Percentiles rank a stretch among this genome's conserved stretches.
Evolutionary conservation across 1,140 invertebrate species (phyloP).

Genomic region (Oryctes rhinoceros): DNA sequence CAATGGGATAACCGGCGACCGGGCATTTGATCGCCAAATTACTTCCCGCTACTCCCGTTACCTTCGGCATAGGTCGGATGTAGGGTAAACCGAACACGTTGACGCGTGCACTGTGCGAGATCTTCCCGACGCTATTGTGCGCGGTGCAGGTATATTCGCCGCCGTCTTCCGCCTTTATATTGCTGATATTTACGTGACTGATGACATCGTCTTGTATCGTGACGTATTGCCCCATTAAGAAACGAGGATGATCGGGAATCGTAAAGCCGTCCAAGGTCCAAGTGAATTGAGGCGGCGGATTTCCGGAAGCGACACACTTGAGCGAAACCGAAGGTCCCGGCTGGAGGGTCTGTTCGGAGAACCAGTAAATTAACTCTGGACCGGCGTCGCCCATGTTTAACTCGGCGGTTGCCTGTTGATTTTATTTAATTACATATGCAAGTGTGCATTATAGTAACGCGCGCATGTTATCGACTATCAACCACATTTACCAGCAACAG

Average conservation of each 20-base stretch:
- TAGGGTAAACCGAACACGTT: conserved; percentile 92
- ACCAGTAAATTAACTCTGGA: conserved; percentile 86
- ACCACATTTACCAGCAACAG: too few species aligned
- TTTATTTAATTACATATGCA: background rate
- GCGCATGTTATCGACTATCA: background rate
- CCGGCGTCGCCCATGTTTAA: conserved; percentile 84
- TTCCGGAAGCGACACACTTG: conserved; percentile 90
- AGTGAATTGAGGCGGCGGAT: conserved; percentile 87
- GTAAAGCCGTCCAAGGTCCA: conserved; percentile 90
- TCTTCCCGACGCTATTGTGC: conserved; percentile 79
- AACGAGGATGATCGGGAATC: conserved; percentile 76
- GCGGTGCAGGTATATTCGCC: conserved; percentile 91
- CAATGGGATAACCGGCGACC: conserved; percentile 91
- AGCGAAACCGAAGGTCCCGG: conserved; percentile 87
- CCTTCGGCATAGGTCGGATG: conserved; percentile 89
- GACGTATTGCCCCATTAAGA: conserved; percentile 89
- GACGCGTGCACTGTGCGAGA: conserved; percentile 81
- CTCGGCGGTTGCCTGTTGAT: conserved; percentile 72
- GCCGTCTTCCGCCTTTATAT: conserved; percentile 88
- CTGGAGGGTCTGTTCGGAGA: conserved; percentile 89
- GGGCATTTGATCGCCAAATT: conserved; percentile 89
- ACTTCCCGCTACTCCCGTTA: conserved; percentile 87
- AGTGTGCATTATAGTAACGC: background rate
- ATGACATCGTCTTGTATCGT: conserved; percentile 92
- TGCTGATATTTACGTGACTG: conserved; percentile 93